Evolutionary conservation across 1,140 invertebrate genomes (phyloP), one percentile per base, ranked within the genome.

Genomic region (Polyergus mexicanus): DNA sequence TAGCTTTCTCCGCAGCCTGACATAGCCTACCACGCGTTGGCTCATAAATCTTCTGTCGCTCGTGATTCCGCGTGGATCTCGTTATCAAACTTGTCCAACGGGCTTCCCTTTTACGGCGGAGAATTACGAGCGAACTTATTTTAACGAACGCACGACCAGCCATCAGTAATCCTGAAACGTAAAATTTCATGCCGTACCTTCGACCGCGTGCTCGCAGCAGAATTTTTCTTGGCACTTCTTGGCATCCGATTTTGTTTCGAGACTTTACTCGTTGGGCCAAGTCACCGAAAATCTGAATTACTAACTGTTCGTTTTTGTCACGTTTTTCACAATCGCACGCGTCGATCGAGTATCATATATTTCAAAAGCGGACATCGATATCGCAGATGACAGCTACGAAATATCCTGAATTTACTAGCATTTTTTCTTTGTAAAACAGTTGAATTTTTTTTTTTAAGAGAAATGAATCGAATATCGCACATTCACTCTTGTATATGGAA

Each of bases 41-140:
- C 51, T 83, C 78, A 69, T 83, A 83, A 83, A 83, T 83, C 68
- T 83, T 83, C 71, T 54, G 78, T 81, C 66, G 38, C 63, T n/a
- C n/a, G 68, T 83, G 78, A 83, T 83, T 83, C 28, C 54, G 54
- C 56, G 5, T 51, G 35, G 68, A 83, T 83, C 78, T 83, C 68
- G 78, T 83, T 83, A 83, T 83, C 68, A 83, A 83, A 83, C 78
- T 83, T 74, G 66, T 74, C 68, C 78, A 56, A 71, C 51, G 41
- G 38, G 54, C 38, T 83, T 74, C 41, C 38, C 78, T 83, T 72
- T 83, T 83, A 83, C 54, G 38, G 44, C 68, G 25, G 16, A 74
- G 68, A 83, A 28, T 83, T 83, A 83, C 78, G 78, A 25, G 7
- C 54, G 7, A 83, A 60, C 68, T 74, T 83, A 68, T 74, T 83